These are phyloP conservation scores for Hoplodrina blanda DNA, from an alignment of 2,888 invertebrate genomes.

Conservation along the genomic window DNA sequence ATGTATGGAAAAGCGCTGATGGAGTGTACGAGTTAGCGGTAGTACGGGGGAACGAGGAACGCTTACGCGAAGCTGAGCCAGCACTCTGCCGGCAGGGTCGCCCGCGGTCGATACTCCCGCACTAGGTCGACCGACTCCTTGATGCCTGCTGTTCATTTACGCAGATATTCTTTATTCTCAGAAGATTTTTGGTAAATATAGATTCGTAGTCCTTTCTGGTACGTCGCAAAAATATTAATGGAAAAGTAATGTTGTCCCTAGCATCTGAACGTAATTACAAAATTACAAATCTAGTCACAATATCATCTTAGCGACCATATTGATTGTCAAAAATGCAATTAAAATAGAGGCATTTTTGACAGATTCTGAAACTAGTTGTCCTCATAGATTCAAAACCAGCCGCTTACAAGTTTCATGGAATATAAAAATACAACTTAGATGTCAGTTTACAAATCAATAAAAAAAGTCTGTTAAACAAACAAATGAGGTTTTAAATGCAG, in stretches of 20 bases:
- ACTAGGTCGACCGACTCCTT: constrained; percentile 63
- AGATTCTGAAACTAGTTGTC: no score
- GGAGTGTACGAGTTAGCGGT: constrained; percentile 51
- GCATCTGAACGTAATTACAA: no score
- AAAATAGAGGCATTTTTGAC: no score
- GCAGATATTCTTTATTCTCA: constrained; percentile 2
- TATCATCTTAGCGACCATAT: no score
- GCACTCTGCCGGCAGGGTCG: constrained; percentile 67
- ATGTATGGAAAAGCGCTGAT: constrained; percentile 65
- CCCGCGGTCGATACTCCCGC: constrained; percentile 72
- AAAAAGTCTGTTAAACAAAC: no score
- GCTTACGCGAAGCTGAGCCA: constrained; percentile 67
- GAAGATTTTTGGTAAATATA: background rate
- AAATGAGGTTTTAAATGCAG: background rate
- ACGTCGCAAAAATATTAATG: background rate
- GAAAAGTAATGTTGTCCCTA: background rate
- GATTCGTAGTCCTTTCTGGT: background rate
- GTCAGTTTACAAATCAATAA: background rate
- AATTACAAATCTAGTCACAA: no score
- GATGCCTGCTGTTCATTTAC: constrained; percentile 23
- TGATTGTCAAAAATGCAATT: no score
- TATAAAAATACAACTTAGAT: no score
- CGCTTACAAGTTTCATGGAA: no score
- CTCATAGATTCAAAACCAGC: no score
- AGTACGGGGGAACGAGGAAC: constrained; percentile 48